phyloP scores from a whole-genome alignment of 1,140 invertebrate genomes.

The Pectinophora gossypiella region DNA sequence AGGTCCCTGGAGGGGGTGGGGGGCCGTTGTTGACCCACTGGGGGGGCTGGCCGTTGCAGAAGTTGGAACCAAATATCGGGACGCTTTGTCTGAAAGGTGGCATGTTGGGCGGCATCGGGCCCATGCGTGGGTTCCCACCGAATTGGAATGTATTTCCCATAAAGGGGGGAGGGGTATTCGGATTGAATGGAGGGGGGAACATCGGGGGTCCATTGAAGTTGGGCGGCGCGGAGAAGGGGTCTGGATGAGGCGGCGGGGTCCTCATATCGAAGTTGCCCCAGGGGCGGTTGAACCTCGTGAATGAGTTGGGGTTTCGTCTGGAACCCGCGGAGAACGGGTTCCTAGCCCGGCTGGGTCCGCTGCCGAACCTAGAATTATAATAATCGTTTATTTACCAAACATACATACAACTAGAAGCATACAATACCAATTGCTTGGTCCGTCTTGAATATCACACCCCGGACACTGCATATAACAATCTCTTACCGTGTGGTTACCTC shows the following conservation, averaged over 20 bases:
- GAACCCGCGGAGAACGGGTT: conserved; percentile 35
- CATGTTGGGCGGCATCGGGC: conserved; percentile 23
- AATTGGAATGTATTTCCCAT: conserved; percentile 37
- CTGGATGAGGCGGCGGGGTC: conserved; percentile 27
- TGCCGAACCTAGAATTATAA: conserved; percentile 57
- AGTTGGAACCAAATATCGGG: conserved; percentile 47
- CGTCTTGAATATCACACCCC: no score
- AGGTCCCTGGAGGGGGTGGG: conserved; percentile 57
- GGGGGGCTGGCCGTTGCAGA: conserved; percentile 33
- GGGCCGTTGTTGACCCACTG: conserved; percentile 46
- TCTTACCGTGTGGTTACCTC: no score
- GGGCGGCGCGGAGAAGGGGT: conserved; percentile 27
- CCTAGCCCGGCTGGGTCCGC: conserved; percentile 42
- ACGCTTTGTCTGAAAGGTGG: conserved; percentile 38
- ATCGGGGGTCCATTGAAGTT: conserved; percentile 22
- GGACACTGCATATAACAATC: no score
- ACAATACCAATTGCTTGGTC: no score
- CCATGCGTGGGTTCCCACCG: conserved; percentile 31
- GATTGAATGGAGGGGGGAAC: conserved; percentile 31
- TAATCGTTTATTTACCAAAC: no score
- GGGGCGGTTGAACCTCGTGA: conserved; percentile 27
- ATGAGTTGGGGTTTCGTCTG: conserved; percentile 33
- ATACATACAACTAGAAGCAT: no score
- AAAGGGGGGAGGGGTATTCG: conserved; percentile 27
- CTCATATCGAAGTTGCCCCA: conserved; percentile 31